These are phyloP conservation scores for Hetaerina americana DNA, from an alignment of 1,140 invertebrate species.

Conservation along the genomic window DNA sequence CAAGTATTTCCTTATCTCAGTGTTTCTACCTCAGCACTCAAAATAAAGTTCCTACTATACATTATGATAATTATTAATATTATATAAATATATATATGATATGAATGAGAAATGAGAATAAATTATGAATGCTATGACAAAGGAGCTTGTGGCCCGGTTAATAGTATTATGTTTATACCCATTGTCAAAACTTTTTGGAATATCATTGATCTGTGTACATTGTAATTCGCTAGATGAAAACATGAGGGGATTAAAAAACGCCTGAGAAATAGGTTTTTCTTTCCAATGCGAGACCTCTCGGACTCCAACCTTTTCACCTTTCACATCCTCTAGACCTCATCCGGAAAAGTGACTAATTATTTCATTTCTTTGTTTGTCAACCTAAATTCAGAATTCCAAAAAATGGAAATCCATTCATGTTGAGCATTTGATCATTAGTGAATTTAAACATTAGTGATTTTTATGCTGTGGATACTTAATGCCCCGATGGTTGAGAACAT, in stretches of 20 bases:
- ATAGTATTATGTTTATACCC: slow-evolving; percentile 3
- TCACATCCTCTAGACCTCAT: too few species aligned
- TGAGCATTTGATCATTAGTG: too few species aligned
- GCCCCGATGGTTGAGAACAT: too few species aligned
- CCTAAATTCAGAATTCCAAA: too few species aligned
- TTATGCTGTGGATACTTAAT: too few species aligned
- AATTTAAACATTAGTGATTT: too few species aligned
- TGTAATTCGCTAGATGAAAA: neutral
- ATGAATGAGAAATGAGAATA: neutral
- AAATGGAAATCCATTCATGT: too few species aligned
- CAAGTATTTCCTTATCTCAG: neutral
- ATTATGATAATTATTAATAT: neutral
- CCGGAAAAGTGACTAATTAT: too few species aligned
- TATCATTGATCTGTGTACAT: slow-evolving; percentile 11
- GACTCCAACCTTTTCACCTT: too few species aligned
- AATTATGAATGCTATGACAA: neutral
- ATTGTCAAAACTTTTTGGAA: slow-evolving; percentile 2
- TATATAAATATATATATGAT: slow-evolving; percentile 11
- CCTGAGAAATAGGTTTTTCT: neutral
- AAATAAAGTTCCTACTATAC: neutral
- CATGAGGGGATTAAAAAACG: neutral
- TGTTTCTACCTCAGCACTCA: neutral
- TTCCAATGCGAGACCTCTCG: too few species aligned
- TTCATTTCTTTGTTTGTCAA: too few species aligned
- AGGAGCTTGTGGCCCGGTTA: neutral